These are phyloP conservation scores for Drosophila eohydei DNA, from an alignment of 2,888 invertebrate genomes.

Conservation along the genomic window DNA sequence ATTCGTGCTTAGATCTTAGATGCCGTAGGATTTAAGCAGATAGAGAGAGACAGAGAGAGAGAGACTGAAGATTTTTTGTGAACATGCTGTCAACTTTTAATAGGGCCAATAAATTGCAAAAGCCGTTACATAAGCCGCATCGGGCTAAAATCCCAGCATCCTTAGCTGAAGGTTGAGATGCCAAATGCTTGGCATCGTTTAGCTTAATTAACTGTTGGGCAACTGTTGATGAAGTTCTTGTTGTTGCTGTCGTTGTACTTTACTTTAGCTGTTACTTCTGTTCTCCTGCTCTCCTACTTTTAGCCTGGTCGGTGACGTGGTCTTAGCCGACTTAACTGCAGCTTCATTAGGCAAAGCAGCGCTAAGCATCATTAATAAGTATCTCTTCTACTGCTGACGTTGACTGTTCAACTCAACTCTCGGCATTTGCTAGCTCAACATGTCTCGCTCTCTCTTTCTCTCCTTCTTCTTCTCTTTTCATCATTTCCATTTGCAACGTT, in stretches of 20 bases:
- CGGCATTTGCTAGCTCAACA: background rate
- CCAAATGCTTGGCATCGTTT: slow-evolving; percentile 57
- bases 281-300: background rate
- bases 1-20: slow-evolving; percentile 30
- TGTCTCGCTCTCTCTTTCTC: background rate
- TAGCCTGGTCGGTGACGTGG: slow-evolving; percentile 5
- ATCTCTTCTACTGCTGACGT: slow-evolving; percentile 58
- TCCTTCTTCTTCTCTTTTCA: background rate
- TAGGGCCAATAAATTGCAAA: slow-evolving; percentile 63
- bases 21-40: slow-evolving; percentile 7
- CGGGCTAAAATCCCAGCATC: slow-evolving; percentile 22
- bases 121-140: slow-evolving; percentile 39
- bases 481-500: slow-evolving; percentile 36
- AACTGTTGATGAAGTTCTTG: slow-evolving; percentile 66
- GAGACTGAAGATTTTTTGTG: slow-evolving; percentile 18
- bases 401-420: slow-evolving; percentile 53
- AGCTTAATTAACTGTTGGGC: slow-evolving; percentile 70
- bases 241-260: slow-evolving; percentile 29
- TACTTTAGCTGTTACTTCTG: slow-evolving; percentile 1
- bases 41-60: background rate
- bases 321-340: slow-evolving; percentile 41
- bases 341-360: slow-evolving; percentile 61
- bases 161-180: slow-evolving; percentile 38
- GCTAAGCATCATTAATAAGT: slow-evolving; percentile 73
- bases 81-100: slow-evolving; percentile 52